Conservation (phyloP, 2,888 invertebrate species). For the Anoncus sp. region DNA sequence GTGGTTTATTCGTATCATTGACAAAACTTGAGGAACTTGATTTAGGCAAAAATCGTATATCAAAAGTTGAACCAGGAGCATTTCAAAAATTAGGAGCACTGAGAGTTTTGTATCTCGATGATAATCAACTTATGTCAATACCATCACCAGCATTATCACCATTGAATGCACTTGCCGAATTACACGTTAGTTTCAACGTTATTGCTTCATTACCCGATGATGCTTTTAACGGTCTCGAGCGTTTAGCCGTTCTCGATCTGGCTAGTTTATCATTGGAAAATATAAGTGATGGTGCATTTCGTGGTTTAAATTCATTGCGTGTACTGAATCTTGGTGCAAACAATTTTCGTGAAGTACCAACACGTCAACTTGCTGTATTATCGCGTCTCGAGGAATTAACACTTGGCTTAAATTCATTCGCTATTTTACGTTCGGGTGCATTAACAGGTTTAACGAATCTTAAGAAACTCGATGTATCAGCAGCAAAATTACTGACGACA, state of each 20-base stretch:
- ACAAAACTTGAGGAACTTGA: slow-evolving; percentile 93
- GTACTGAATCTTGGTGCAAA: slow-evolving; percentile 93
- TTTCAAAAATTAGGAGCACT: slow-evolving; percentile 91
- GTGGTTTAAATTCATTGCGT: slow-evolving; percentile 90
- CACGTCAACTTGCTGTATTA: slow-evolving; percentile 89
- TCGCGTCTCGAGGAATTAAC: slow-evolving; percentile 91
- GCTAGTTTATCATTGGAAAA: slow-evolving; percentile 92
- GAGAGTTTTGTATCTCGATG: slow-evolving; percentile 92
- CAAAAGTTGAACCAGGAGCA: slow-evolving; percentile 90
- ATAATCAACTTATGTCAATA: slow-evolving; percentile 91
- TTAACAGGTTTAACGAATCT: slow-evolving; percentile 92
- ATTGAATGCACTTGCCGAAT: slow-evolving; percentile 91
- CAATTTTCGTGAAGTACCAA: slow-evolving; percentile 90
- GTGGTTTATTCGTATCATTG: slow-evolving; percentile 90
- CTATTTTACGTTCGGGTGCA: slow-evolving; percentile 88
- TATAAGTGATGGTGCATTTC: slow-evolving; percentile 90
- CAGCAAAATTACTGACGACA: slow-evolving; percentile 89
- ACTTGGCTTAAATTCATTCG: slow-evolving; percentile 93
- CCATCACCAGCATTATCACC: slow-evolving; percentile 90
- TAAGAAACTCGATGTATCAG: slow-evolving; percentile 90
- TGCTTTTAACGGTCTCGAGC: slow-evolving; percentile 91
- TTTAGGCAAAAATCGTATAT: slow-evolving; percentile 93
- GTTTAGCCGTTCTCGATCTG: slow-evolving; percentile 90
- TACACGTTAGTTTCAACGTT: slow-evolving; percentile 93
- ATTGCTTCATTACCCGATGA: slow-evolving; percentile 91